Base-by-base conservation (phyloP, 2,797 vertebrate species). In the Microcaecilia unicolor region DNA sequence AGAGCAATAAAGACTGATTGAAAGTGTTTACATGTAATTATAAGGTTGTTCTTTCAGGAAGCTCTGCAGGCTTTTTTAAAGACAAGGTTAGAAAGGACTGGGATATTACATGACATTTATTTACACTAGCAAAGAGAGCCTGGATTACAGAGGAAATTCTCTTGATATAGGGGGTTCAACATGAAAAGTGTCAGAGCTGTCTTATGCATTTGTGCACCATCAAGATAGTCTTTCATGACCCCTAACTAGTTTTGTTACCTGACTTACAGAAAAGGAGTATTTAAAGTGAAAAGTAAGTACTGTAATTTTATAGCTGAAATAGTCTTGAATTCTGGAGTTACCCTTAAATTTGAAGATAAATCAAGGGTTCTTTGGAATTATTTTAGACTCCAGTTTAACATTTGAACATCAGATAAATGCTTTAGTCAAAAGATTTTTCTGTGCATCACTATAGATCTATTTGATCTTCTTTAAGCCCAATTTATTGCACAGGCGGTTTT, bases 221-320 rank as follows among this genome's bases (percentile, higher is more conserved):
- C 68, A 76, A 66, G 76, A 64, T 62, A 37, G 36, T 58, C 64
- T 78, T 79, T 79, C 68, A 75, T 67, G 59, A 51, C 44, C 64
- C 48, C 55, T 73, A 70, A 72, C 79, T 70, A 68, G 45, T 68
- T 76, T 58, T 67, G 61, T 61, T 73, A 59, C 67, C 56, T 55
- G 47, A 71, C 54, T 71, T 71, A 55, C 52, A 69, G 63, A 67
- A 66, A 67, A n/a, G n/a, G n/a, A n/a, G n/a, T n/a, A 57, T 59
- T 61, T 63, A 56, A 70, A 68, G 60, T 34, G 44, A 63, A 37
- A 39, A 52, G 21, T 57, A 66, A 66, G 59, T 52, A n/a, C n/a
- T n/a, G n/a, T n/a, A 55, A 60, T 64, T 72, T 56, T 45, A 31
- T 26, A 4, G 17, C 38, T 43, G 29, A 55, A 51, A 34, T 8